Conservation (phyloP, 2,888 invertebrate genomes). For the Orchesella flavescens region DNA sequence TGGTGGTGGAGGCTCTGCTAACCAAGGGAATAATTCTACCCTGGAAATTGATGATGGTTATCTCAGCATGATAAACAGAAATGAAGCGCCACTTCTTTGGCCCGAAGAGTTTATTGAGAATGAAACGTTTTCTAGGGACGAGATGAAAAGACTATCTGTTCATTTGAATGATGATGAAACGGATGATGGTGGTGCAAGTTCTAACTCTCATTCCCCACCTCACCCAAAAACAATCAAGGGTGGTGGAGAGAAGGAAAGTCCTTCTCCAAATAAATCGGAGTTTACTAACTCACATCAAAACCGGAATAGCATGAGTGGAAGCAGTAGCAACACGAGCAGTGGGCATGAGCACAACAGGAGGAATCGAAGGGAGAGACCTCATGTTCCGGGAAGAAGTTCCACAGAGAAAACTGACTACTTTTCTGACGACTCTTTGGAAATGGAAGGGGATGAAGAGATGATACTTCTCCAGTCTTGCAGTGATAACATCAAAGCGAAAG, state of each 20-base stretch:
- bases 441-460: slow-evolving; percentile 53
- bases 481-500: slow-evolving; percentile 2
- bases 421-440: slow-evolving; percentile 71
- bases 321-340: slow-evolving; percentile 45
- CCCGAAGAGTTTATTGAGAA: slow-evolving; percentile 71
- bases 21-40: slow-evolving; percentile 27
- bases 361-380: slow-evolving; percentile 1
- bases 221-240: slow-evolving; percentile 11
- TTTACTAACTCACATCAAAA: slow-evolving; percentile 8
- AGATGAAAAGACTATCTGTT: slow-evolving; percentile 68
- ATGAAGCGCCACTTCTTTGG: slow-evolving; percentile 69
- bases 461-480: neutral
- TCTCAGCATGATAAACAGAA: slow-evolving; percentile 71
- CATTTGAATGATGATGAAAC: slow-evolving; percentile 50
- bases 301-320: slow-evolving; percentile 30
- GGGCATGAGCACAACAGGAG: slow-evolving; percentile 23
- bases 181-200: slow-evolving; percentile 2
- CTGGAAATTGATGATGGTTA: slow-evolving; percentile 72
- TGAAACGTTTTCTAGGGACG: slow-evolving; percentile 71
- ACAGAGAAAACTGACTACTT: slow-evolving; percentile 71
- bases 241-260: neutral
- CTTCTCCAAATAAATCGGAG: slow-evolving; percentile 12
- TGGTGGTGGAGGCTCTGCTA: slow-evolving; percentile 25
- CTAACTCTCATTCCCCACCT: slow-evolving; percentile 27
- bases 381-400: slow-evolving; percentile 36